Evolutionary conservation across 1,140 invertebrate genomes (phyloP), one percentile per base, ranked within the genome.

Genomic region (Anthonomus grandis): DNA sequence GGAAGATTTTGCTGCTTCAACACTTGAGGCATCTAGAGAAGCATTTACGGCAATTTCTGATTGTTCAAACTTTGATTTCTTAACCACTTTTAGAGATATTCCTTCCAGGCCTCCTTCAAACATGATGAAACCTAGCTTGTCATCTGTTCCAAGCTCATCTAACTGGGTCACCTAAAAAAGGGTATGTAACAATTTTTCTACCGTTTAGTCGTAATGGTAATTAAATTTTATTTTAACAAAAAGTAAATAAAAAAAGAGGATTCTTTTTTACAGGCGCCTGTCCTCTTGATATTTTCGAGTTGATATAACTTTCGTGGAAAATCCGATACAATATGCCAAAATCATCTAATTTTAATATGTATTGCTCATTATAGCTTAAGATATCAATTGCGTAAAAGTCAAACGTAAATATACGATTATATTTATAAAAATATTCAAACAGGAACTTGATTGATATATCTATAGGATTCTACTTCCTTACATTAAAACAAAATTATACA

Each of bases 91-190:
- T 0, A 95, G 75, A 25, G 85, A 85, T 9, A 95, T 84, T 13
- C 92, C 91, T 78, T 98, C 94, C 2, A 97, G 74, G 0, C 95
- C 95, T 74, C 90, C 93, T 74, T 97, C 95, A 72, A 95, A 96
- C 93, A 97, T 97, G 44, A 97, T 96, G 69, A 93, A 96, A 18
- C 94, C 94, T 39, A 93, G 79, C 64, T 86, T 85, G 57, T 88
- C 87, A 57, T 88, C 83, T 6, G 57, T 62, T 25, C 62, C 65
- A 17, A 64, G 39, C 31, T 70, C 69, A 19, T 70, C 64, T 25
- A 54, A 57, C 53, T 61, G 57, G 1, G 56, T 36, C 8, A 37
- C 53, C 65, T 68, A 47, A 12, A 63, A 64, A 54, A 45, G 10
- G 15, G n/a, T 41, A 2, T 15, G 10, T 41, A 17, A 13, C 38